Base-by-base conservation (phyloP, 2,797 vertebrate genomes). In the Anniella stebbinsi region DNA sequence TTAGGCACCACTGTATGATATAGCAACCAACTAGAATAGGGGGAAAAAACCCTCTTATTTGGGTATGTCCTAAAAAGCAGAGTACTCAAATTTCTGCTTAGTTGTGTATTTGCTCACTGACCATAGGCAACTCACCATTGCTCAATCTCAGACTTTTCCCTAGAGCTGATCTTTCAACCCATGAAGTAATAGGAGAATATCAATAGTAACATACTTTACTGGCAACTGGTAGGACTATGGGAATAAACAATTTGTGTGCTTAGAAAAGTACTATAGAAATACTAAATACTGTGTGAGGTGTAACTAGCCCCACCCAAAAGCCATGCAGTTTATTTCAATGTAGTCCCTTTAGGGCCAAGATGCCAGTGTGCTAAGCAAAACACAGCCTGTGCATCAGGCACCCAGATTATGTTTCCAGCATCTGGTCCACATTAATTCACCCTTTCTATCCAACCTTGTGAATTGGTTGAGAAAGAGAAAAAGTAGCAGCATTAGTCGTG, bases 401-500 rank as follows among this genome's bases (percentile, higher is more conserved):
- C 4, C 28, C 28, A 60, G 13, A 75, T 92, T 85, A 57, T 89
- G 92, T 94, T 93, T 82, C 88, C 57, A 70, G 45, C 88, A 0
- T 89, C 86, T n/a, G 81, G 28, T 89, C 38, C 75, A 45, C 41
- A 75, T 92, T 17, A 89, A 85, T 33, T 95, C 91, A 94, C 90
- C 82, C 80, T 86, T 25, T 90, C 89, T 92, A 87, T 81, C 13
- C 73, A 70, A 36, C 67, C 80, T 88, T 72, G 81, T 10, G 51
- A 94, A 88, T 91, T 78, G 90, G 13, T 66, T 95, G 88, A 54
- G 72, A 93, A 91, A 84, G 93, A 84, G 82, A 85, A 95, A 69
- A 96, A 72, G 84, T 2, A 93, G 88, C 72, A 86, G 57, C 13
- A 41, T 2, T 48, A 87, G 48, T 89, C 87, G 84, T 38, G 76